Base-by-base conservation (phyloP, 2,888 invertebrate genomes). In the Drosophila suboccidentalis region DNA sequence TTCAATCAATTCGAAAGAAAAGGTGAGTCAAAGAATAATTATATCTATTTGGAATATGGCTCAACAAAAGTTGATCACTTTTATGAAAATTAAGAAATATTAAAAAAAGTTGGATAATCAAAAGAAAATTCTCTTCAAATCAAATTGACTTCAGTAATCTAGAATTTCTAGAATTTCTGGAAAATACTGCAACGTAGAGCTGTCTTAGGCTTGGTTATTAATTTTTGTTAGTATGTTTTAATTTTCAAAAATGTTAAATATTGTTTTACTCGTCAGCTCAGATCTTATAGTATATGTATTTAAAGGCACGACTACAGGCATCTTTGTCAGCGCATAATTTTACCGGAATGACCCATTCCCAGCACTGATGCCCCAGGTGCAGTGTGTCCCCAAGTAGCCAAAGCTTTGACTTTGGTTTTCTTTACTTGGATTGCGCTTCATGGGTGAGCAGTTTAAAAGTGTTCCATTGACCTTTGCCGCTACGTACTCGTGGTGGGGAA, bases 401-500 rank as follows among this genome's bases (percentile, higher is more conserved):
- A 29, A 51, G 66, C 64, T 53, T 44, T 67, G 67, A 55, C 62
- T 62, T 74, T 58, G 57, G 13, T 54, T 41, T 55, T 44, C n/a
- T 44, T 38, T 54, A 38, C 29, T 66, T 58, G n/a, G 29, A 32
- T 39, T 5, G 47, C 44, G 39, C 10, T 51, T 51, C 36, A 47
- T 57, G 69, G 60, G 38, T 59, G 50, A 69, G 55, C 82, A 72
- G 74, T 73, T 82, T 64, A 80, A 87, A 82, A 86, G 80, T 86
- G 89, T 88, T 83, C 70, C 89, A 88, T 88, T 84, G 89, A 84
- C 89, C 89, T 88, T 88, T 86, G 81, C 57, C 68, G 65, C 65
- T 51, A 65, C 63, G 49, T 62, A 50, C 49, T 19, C 63, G 49
- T 60, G 47, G 51, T 26, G 47, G 39, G 36, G 44, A 19, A 44